A percentile compares a stretch with the other conserved stretches of the same genome.
Conservation (phyloP, 2,113 vertebrate species). For the Thalassarche chlororhynchos region DNA sequence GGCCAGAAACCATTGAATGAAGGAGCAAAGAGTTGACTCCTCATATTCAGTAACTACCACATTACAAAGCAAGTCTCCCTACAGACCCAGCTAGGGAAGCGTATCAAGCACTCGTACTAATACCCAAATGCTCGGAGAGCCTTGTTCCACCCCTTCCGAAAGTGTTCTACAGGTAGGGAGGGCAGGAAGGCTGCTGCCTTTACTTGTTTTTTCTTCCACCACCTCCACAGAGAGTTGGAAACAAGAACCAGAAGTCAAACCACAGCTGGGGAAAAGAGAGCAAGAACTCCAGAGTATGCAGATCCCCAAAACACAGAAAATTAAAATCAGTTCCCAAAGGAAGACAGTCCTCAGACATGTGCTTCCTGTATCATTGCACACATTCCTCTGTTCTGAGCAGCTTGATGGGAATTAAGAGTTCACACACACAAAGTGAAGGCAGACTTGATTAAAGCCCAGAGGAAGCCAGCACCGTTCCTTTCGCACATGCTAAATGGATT, state of each 20-base stretch:
- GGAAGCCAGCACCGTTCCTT: neutral
- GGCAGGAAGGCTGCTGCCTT: neutral
- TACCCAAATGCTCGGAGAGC: neutral
- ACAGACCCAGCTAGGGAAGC: neutral
- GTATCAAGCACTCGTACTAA: neutral
- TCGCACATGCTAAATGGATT: fast-evolving
- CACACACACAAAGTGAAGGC: neutral
- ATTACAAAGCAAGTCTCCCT: neutral
- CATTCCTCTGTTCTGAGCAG: neutral
- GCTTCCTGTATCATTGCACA: neutral
- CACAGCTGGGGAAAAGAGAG: neutral
- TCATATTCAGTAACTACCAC: fast-evolving
- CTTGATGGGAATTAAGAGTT: neutral
- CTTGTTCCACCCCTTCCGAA: neutral
- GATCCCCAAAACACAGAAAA: neutral
- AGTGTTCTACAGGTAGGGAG: neutral
- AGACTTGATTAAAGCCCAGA: neutral
- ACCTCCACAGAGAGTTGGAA: neutral
- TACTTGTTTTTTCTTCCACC: neutral
- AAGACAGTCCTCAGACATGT: neutral
- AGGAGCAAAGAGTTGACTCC: neutral
- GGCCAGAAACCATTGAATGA: neutral
- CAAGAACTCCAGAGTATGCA: neutral
- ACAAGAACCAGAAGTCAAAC: neutral
- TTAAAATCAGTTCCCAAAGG: neutral